These are phyloP conservation scores for Oncorhynchus clarkii DNA, from an alignment of 2,113 vertebrate genomes.

Conservation along the genomic window DNA sequence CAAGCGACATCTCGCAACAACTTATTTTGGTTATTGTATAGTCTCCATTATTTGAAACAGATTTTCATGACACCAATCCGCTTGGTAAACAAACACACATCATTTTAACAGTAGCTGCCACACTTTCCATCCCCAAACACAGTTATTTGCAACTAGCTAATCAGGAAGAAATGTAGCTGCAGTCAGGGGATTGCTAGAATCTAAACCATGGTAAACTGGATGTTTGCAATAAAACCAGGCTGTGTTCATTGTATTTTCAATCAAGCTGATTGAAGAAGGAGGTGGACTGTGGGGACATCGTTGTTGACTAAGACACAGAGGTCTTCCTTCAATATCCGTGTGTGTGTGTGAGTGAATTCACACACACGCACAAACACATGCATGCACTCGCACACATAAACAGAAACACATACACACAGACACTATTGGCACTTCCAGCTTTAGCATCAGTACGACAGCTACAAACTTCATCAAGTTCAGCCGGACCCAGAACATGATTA, in stretches of 20 bases:
- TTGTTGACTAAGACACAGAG: too few relatives aligned
- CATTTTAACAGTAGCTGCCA: neutral
- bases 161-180: slow-evolving; percentile 43
- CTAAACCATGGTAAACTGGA: neutral
- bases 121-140: slow-evolving; percentile 12
- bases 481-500: too few relatives aligned
- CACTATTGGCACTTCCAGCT: too few relatives aligned
- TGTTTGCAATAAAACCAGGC: slow-evolving; percentile 17
- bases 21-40: too few relatives aligned
- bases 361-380: neutral
- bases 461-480: too few relatives aligned
- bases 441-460: too few relatives aligned
- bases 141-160: slow-evolving; percentile 32
- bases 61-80: too few relatives aligned
- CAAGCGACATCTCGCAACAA: too few relatives aligned
- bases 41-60: too few relatives aligned
- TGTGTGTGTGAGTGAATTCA: neutral
- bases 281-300: neutral
- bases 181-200: neutral
- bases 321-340: too few relatives aligned
- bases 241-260: slow-evolving; percentile 12
- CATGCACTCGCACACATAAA: too few relatives aligned
- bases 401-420: too few relatives aligned
- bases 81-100: neutral
- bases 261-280: neutral